These are phyloP conservation scores for Ianthella basta DNA, from an alignment of 37 sponge, comb jelly and placozoan genomes.

Conservation along the genomic window DNA sequence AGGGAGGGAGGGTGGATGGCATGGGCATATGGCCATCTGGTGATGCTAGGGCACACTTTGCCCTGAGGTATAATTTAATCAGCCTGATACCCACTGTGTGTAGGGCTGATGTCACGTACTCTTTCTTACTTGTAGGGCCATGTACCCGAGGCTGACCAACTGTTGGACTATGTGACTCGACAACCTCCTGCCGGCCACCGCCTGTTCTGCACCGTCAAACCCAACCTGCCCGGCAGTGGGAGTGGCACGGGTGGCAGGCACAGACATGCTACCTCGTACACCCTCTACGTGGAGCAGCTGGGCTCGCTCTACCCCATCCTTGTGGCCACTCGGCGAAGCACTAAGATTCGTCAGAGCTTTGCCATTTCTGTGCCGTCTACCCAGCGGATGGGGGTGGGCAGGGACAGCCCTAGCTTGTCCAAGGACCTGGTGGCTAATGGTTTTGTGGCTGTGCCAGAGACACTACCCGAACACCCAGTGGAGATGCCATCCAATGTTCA, in stretches of 20 bases:
- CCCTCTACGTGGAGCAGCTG: constrained; percentile 90
- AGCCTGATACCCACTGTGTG: too few relatives aligned
- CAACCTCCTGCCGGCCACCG: constrained; percentile 80
- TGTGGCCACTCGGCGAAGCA: constrained; percentile 67
- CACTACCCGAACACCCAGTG: neutral
- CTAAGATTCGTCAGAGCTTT: constrained; percentile 79
- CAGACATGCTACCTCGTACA: constrained; percentile 78
- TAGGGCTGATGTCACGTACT: too few relatives aligned
- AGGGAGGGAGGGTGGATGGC: too few relatives aligned
- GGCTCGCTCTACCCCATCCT: constrained; percentile 85
- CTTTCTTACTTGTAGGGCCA: constrained; percentile 55
- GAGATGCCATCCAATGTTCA: neutral
- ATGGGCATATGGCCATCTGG: too few relatives aligned
- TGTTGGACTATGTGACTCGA: constrained; percentile 63
- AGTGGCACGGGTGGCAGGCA: neutral
- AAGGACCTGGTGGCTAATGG: constrained; percentile 19
- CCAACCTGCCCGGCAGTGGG: constrained; percentile 31
- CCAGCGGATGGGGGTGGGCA: neutral
- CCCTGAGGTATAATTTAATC: too few relatives aligned
- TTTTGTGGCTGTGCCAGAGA: constrained; percentile 8
- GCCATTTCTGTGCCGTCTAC: constrained; percentile 69
- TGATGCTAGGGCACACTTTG: neutral
- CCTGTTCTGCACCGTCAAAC: constrained; percentile 84
- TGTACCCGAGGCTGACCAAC: constrained; percentile 57
- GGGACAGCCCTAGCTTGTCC: neutral